Conservation (phyloP, 2,113 vertebrate genomes). For the Ascaphus truei region DNA sequence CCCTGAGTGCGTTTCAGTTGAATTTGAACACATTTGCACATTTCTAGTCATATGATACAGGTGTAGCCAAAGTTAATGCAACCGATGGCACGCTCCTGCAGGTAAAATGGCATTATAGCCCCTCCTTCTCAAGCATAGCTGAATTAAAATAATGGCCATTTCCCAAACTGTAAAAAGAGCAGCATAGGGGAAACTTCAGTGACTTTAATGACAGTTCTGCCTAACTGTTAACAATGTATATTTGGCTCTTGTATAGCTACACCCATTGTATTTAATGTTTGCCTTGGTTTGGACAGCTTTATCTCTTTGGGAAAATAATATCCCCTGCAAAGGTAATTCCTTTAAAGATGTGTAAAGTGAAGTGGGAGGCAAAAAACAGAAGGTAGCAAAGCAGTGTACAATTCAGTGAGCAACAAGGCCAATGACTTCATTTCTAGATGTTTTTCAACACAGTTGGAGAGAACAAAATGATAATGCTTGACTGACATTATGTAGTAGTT, state of each 20-base stretch:
- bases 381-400: slow-evolving; percentile 21
- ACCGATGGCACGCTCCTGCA: too few relatives aligned
- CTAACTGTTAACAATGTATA: slow-evolving; percentile 12
- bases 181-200: not conserved
- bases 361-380: slow-evolving; percentile 26
- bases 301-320: slow-evolving; percentile 30
- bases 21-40: too few relatives aligned
- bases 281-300: slow-evolving; percentile 7
- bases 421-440: slow-evolving; percentile 28
- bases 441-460: slow-evolving; percentile 31
- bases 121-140: not conserved
- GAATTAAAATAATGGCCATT: too few relatives aligned
- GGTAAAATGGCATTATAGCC: too few relatives aligned
- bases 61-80: too few relatives aligned
- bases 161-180: too few relatives aligned
- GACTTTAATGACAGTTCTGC: slow-evolving; percentile 2
- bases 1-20: too few relatives aligned
- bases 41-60: too few relatives aligned
- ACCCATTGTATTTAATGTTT: slow-evolving; percentile 23
- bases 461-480: slow-evolving; percentile 35
- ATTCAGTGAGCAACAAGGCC: slow-evolving; percentile 34
- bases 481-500: slow-evolving; percentile 22
- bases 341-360: slow-evolving; percentile 22
- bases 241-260: not conserved
- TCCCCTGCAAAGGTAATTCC: slow-evolving; percentile 27